phyloP scores from a whole-genome alignment of 2,888 invertebrate species.

The Himalopsyche tibetana region DNA sequence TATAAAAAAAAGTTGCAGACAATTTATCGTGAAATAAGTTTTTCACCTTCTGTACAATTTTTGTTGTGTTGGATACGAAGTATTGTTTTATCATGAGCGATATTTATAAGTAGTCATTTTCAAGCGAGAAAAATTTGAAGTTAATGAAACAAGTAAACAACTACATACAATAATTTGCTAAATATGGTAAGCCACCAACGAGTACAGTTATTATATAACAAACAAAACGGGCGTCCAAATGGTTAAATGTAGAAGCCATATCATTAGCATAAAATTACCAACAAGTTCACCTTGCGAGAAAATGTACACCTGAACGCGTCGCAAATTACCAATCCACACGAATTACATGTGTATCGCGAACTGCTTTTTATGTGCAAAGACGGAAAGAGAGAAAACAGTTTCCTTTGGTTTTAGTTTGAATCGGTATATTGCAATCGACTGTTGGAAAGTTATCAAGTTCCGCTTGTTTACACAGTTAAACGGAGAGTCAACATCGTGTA shows the following conservation, averaged over 20 bases:
- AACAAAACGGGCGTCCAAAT: neutral
- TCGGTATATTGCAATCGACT: neutral
- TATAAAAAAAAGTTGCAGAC: no score
- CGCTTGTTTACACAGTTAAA: constrained; percentile 47
- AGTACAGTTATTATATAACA: no score
- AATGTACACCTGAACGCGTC: neutral
- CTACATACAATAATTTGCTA: no score
- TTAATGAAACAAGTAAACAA: no score
- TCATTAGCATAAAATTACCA: constrained; percentile 44
- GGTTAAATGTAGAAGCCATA: constrained; percentile 24
- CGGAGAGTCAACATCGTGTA: constrained; percentile 36
- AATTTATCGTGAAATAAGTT: no score
- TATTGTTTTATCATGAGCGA: no score
- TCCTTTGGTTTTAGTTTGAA: neutral
- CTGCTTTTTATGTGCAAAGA: neutral
- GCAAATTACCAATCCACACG: constrained; percentile 4
- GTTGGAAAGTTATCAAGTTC: constrained; percentile 1
- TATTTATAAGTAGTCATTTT: no score
- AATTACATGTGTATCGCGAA: neutral
- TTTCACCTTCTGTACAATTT: no score
- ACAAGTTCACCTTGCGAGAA: constrained; percentile 55
- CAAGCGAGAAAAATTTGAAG: no score
- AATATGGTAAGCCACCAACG: no score
- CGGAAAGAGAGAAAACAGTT: neutral
- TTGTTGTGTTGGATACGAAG: no score